Percentiles rank a stretch among this genome's conserved stretches.
These are phyloP conservation scores for Teinopalpus imperialis DNA, from an alignment of 2,888 invertebrate species.

Conservation along the genomic window DNA sequence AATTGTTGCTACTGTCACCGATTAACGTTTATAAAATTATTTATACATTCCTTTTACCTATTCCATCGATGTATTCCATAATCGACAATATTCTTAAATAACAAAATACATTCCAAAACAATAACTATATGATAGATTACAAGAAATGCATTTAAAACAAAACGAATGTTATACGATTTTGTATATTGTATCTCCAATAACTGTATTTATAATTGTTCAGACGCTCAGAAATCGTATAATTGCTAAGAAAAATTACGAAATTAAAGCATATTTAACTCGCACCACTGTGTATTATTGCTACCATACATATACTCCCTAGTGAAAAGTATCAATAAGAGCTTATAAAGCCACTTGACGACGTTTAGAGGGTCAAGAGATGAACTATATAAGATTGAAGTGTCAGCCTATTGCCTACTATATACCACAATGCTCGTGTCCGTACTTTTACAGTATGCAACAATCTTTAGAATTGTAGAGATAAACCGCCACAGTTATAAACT, in stretches of 20 bases:
- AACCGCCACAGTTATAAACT: too few relatives aligned
- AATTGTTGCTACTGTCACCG: constrained; percentile 36
- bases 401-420: too few relatives aligned
- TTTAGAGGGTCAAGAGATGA: too few relatives aligned
- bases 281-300: constrained; percentile 39
- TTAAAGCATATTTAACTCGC: constrained; percentile 82
- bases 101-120: constrained; percentile 69
- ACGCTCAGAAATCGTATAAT: constrained; percentile 78
- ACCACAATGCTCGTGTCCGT: too few relatives aligned
- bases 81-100: constrained; percentile 49
- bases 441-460: too few relatives aligned
- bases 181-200: constrained; percentile 66
- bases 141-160: constrained; percentile 72
- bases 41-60: constrained; percentile 52
- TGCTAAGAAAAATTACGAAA: constrained; percentile 81
- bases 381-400: too few relatives aligned
- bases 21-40: constrained; percentile 41
- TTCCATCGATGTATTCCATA: constrained; percentile 42
- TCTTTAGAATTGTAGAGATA: too few relatives aligned
- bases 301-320: too few relatives aligned
- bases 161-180: constrained; percentile 62
- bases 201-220: constrained; percentile 72
- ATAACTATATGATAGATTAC: constrained; percentile 52
- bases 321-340: too few relatives aligned
- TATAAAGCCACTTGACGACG: too few relatives aligned